Evolutionary conservation across 35 echinoderm and acorn worm genomes (phyloP).

Genomic region (Diadema setosum): DNA sequence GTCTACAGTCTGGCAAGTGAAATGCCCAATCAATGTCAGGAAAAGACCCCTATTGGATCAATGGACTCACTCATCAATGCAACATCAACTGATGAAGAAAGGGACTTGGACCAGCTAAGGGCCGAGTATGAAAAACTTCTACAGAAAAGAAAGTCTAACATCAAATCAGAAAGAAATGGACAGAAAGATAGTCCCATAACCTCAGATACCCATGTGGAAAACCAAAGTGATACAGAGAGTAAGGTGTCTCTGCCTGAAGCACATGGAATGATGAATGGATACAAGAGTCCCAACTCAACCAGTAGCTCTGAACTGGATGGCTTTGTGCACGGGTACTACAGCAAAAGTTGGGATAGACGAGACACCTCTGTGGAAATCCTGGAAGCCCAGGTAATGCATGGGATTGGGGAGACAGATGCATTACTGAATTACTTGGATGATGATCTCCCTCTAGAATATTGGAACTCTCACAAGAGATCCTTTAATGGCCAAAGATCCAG

Average conservation of each 20-base stretch:
- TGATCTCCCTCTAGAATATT: conserved; percentile 73
- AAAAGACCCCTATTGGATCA: not conserved
- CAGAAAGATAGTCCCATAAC: not conserved
- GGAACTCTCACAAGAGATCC: conserved; percentile 13
- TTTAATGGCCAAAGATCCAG: too few relatives aligned
- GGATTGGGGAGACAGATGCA: conserved; percentile 99
- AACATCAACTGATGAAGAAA: not conserved
- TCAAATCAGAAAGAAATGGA: too few relatives aligned
- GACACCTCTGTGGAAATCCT: conserved; percentile 88
- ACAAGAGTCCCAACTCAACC: not conserved
- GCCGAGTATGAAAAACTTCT: not conserved
- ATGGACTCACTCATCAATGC: not conserved
- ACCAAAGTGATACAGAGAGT: not conserved
- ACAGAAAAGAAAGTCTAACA: not conserved
- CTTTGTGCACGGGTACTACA: not conserved
- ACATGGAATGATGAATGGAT: not conserved
- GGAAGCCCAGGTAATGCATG: conserved; percentile 91
- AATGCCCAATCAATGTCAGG: not conserved
- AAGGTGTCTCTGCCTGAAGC: not conserved
- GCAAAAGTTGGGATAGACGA: conserved; percentile 50
- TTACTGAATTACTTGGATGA: conserved; percentile 71
- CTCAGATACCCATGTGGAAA: not conserved
- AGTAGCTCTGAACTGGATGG: conserved; percentile 52
- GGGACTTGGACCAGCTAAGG: not conserved
- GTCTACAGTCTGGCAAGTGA: conserved; percentile 1